phyloP scores from a whole-genome alignment of 2,797 vertebrate species.

The Smutsia temminckii region DNA sequence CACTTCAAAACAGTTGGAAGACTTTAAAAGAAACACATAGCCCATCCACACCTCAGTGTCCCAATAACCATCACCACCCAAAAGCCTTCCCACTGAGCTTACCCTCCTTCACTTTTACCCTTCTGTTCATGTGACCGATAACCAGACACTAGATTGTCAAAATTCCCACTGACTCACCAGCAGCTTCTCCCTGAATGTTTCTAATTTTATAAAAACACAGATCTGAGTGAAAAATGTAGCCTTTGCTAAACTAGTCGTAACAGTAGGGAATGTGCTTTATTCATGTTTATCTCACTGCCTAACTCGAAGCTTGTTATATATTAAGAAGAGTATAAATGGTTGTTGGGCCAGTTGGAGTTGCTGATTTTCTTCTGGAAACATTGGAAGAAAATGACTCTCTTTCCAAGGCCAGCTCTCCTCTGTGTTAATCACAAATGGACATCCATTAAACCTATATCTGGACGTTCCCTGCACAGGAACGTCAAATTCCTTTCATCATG shows the following conservation, averaged over 20 bases:
- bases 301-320: background rate
- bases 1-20: slow-evolving; percentile 30
- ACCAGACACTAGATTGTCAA: background rate
- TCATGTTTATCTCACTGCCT: background rate
- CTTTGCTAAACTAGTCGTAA: background rate
- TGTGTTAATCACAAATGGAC: background rate
- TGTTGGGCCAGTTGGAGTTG: background rate
- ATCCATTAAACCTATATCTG: slow-evolving; percentile 35
- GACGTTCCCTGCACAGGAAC: background rate
- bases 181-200: background rate
- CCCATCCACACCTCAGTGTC: background rate
- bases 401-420: background rate
- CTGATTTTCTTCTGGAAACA: slow-evolving; percentile 46
- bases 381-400: slow-evolving; percentile 36
- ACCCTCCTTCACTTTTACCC: background rate
- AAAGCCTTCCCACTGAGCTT: background rate
- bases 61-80: background rate
- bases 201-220: background rate
- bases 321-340: background rate
- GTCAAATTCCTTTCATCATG: background rate
- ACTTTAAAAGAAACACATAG: slow-evolving; percentile 30
- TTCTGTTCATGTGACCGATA: background rate
- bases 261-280: background rate
- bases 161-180: background rate
- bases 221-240: background rate